Evolutionary conservation across 2,888 invertebrate genomes (phyloP).

Genomic region (Oscheius myriophilus): DNA sequence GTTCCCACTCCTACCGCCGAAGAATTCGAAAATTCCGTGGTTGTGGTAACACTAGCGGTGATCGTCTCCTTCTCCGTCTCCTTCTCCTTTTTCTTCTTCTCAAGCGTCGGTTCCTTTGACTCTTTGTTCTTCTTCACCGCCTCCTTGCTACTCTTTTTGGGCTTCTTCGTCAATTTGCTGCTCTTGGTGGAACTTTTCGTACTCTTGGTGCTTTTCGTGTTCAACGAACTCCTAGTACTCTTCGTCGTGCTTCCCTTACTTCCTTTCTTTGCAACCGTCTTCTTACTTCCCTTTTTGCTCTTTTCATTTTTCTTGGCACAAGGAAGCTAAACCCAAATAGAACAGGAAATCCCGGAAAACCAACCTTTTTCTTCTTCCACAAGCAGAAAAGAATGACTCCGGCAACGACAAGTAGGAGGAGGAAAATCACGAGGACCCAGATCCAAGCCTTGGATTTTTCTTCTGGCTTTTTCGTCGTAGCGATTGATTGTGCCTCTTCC

Average conservation of each 20-base stretch:
- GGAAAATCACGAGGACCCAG: neutral
- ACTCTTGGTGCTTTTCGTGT: too few species aligned
- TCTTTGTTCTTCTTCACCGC: neutral
- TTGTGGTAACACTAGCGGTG: neutral
- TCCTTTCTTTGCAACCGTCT: neutral
- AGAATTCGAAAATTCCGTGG: neutral
- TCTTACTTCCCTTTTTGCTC: neutral
- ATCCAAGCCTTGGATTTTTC: neutral
- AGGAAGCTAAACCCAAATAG: too few species aligned
- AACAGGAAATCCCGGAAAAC: too few species aligned
- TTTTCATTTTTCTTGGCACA: neutral
- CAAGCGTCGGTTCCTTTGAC: neutral
- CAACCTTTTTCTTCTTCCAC: neutral
- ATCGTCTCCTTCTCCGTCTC: neutral
- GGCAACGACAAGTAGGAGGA: neutral
- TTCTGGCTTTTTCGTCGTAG: neutral
- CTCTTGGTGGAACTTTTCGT: neutral
- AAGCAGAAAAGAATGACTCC: neutral
- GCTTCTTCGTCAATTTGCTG: neutral
- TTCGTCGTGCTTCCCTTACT: neutral
- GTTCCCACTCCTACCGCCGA: neutral
- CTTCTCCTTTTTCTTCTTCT: neutral
- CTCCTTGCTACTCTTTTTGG: constrained; percentile 1
- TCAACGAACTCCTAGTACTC: neutral
- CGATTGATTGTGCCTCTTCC: neutral